These are phyloP conservation scores for Nomada hirtipes DNA, from an alignment of 2,888 invertebrate species.

Conservation along the genomic window DNA sequence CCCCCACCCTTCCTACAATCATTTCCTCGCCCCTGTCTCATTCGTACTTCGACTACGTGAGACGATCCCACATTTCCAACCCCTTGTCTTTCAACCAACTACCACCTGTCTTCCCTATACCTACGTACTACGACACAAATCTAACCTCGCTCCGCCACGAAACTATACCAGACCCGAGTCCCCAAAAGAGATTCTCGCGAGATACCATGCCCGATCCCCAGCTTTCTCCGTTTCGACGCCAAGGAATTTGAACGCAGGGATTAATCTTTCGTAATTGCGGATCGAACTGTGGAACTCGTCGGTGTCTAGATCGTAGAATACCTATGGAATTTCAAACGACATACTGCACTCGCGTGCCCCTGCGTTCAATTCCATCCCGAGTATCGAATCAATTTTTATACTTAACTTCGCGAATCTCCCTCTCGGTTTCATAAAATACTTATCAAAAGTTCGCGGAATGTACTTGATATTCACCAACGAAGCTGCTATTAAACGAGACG, in stretches of 20 bases:
- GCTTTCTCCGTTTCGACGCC: background rate
- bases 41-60: constrained; percentile 45
- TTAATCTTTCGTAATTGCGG: constrained; percentile 70
- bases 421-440: constrained; percentile 36
- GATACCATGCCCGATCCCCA: constrained; percentile 12
- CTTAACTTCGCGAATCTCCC: background rate
- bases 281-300: constrained; percentile 10
- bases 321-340: constrained; percentile 15
- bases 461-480: constrained; percentile 19
- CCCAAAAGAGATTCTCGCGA: constrained; percentile 34
- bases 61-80: constrained; percentile 34
- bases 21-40: constrained; percentile 31
- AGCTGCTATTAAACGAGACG: constrained; percentile 47
- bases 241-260: constrained; percentile 31
- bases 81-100: constrained; percentile 13
- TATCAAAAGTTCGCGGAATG: constrained; percentile 24
- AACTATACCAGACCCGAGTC: constrained; percentile 20
- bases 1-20: constrained; percentile 40
- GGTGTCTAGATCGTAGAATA: constrained; percentile 2
- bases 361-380: constrained; percentile 5
- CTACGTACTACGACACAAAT: background rate
- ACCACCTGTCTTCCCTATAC: background rate
- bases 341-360: background rate
- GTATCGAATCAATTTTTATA: background rate
- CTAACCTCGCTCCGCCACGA: constrained; percentile 9